Base-by-base conservation (phyloP, 30 jellyfish, hydroid and myxozoan species). In the Morbakka virulenta region DNA sequence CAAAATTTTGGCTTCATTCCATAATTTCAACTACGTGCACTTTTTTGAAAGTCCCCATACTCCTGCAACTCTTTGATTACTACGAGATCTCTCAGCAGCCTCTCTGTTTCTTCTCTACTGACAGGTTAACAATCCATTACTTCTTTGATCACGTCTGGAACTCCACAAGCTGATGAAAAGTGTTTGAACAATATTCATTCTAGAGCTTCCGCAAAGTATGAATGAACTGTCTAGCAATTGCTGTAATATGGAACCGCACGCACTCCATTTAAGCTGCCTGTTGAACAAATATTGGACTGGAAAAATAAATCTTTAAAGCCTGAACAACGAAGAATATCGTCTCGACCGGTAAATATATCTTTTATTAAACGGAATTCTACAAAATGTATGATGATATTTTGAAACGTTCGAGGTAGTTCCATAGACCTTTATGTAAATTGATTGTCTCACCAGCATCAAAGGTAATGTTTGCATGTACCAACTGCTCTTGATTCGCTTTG, bases 351-450 rank as follows among this genome's bases (percentile, higher is more conserved):
- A 34, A 79, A 79, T 17, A 53, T 50, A 26, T 79, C 88, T 34
- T 79, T 79, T 87, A 79, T 79, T 63, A 79, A 68, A 68, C 68
- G 88, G 52, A 77, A 77, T 52, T 77, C 89, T 25, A 86, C 86
- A 13, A 77, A 48, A 35, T 77, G 89, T 62, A 79, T 79, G 14
- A 79, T 35, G 67, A 79, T 34, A 50, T 79, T 79, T 65, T 50
- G 25, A 79, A 67, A 20, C 68, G 57, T 17, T 65, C 75, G 14
- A 24, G 74, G 63, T 79, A 52, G 77, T 65, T 64, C 90, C 90
- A 79, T 41, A 65, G 87, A 41, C 27, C 67, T 52, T 79, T 67
- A 85, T 64, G 64, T 34, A 76, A 76, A 50, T 66, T 67, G 62
- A 77, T 32, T 4, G 79, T 85, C 31, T 84, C 88, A 64, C 88